Percentiles rank a stretch among this genome's conserved stretches.
phyloP scores from a whole-genome alignment of 2,797 vertebrate species.

The Cebuella pygmaea region DNA sequence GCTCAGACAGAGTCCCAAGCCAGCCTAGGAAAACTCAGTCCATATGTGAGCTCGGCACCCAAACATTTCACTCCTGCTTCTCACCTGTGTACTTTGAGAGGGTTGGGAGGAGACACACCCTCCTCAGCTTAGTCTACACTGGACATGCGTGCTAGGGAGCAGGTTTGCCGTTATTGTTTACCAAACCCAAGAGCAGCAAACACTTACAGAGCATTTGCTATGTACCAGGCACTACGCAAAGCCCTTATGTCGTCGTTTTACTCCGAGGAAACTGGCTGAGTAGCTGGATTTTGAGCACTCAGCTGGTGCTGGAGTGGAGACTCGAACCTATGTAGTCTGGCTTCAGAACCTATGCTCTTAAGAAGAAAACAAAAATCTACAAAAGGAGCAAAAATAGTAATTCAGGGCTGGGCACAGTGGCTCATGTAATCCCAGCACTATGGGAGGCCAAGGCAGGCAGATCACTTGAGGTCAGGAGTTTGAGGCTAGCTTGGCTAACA shows the following conservation, averaged over 20 bases:
- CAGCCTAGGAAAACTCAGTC: background rate
- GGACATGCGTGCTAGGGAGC: background rate
- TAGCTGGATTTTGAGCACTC: background rate
- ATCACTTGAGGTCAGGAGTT: background rate
- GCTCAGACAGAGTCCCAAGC: background rate
- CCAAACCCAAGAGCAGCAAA: background rate
- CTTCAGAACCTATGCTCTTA: background rate
- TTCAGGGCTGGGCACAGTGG: background rate
- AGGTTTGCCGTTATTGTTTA: background rate
- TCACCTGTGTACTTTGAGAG: background rate
- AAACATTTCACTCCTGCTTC: background rate
- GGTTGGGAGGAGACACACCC: background rate
- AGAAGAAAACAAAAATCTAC: background rate
- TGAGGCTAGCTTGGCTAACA: background rate
- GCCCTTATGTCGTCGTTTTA: rapidly evolving
- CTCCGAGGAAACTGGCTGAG: background rate
- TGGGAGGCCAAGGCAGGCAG: background rate
- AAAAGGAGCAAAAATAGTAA: background rate
- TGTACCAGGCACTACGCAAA: background rate
- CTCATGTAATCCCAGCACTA: background rate
- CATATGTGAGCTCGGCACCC: background rate
- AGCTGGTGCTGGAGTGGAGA: background rate
- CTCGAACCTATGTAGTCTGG: background rate
- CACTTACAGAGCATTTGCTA: background rate
- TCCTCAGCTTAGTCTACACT: background rate